These are phyloP conservation scores for Pogonocherus hispidulus DNA, from an alignment of 2,888 invertebrate species.

Conservation along the genomic window DNA sequence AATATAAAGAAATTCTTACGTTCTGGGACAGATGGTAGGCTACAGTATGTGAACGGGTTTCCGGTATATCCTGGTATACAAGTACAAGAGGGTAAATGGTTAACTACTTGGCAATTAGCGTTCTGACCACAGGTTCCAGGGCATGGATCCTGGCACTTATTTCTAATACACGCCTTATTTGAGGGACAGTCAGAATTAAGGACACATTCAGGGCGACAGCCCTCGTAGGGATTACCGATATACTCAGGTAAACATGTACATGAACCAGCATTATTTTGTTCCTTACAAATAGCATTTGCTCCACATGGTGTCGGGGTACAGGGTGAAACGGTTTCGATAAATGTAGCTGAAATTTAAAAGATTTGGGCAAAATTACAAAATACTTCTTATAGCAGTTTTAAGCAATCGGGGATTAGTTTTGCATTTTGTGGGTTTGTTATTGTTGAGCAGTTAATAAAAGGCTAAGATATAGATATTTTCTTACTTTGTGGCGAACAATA, in stretches of 20 bases:
- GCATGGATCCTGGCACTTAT: slow-evolving; percentile 85
- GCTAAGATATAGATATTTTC: slow-evolving; percentile 37
- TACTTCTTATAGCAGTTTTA: slow-evolving; percentile 18
- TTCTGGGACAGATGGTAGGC: slow-evolving; percentile 42
- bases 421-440: slow-evolving; percentile 11
- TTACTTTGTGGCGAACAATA: slow-evolving; percentile 69
- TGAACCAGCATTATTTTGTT: slow-evolving; percentile 75
- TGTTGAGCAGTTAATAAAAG: slow-evolving; percentile 39
- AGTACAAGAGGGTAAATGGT: slow-evolving; percentile 79
- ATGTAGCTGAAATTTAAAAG: slow-evolving; percentile 54
- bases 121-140: slow-evolving; percentile 84
- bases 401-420: slow-evolving; percentile 40
- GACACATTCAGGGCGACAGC: slow-evolving; percentile 82
- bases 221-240: slow-evolving; percentile 84
- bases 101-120: slow-evolving; percentile 81
- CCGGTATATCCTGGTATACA: slow-evolving; percentile 77
- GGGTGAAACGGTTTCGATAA: slow-evolving; percentile 67
- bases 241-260: slow-evolving; percentile 80
- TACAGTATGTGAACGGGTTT: slow-evolving; percentile 70
- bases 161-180: slow-evolving; percentile 79
- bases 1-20: slow-evolving; percentile 59
- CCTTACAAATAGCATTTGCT: slow-evolving; percentile 76
- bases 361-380: slow-evolving; percentile 27
- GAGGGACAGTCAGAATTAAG: slow-evolving; percentile 80
- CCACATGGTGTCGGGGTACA: slow-evolving; percentile 81